A percentile compares a stretch with the other conserved stretches of the same genome.
These are phyloP conservation scores for Oreocharis arfaki DNA, from an alignment of 2,113 vertebrate species.

Conservation along the genomic window DNA sequence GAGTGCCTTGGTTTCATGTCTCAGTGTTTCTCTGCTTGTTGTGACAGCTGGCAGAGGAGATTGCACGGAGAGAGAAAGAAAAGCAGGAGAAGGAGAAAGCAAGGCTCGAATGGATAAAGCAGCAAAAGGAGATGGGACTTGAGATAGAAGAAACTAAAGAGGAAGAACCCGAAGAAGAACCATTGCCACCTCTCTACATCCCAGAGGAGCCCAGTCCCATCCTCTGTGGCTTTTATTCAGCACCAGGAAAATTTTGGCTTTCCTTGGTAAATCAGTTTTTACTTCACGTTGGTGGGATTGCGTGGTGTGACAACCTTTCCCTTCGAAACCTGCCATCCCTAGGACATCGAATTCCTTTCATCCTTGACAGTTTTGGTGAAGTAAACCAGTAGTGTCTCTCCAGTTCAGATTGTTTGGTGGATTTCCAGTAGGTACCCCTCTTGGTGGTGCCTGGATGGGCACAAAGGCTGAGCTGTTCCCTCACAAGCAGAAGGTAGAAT, in stretches of 20 bases:
- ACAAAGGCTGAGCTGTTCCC: background rate
- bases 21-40: background rate
- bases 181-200: constrained; percentile 75
- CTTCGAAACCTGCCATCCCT: background rate
- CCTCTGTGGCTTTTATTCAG: constrained; percentile 88
- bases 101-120: constrained; percentile 50
- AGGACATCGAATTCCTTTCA: background rate
- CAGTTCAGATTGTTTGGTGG: background rate
- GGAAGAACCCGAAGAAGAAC: constrained; percentile 63
- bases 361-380: background rate
- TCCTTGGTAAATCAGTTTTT: constrained; percentile 81
- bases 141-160: constrained; percentile 35
- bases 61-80: constrained; percentile 58
- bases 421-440: background rate
- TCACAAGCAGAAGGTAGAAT: background rate
- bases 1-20: background rate
- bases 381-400: background rate
- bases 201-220: constrained; percentile 83
- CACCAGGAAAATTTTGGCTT: constrained; percentile 87
- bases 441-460: background rate
- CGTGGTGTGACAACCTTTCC: background rate
- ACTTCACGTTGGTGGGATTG: background rate
- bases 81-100: constrained; percentile 59
- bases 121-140: constrained; percentile 48
- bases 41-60: constrained; percentile 78